Percentiles rank a stretch among this genome's conserved stretches.
Evolutionary conservation across 2,113 vertebrate genomes (phyloP).

Genomic region (Rhinopomastus cyanomelas): DNA sequence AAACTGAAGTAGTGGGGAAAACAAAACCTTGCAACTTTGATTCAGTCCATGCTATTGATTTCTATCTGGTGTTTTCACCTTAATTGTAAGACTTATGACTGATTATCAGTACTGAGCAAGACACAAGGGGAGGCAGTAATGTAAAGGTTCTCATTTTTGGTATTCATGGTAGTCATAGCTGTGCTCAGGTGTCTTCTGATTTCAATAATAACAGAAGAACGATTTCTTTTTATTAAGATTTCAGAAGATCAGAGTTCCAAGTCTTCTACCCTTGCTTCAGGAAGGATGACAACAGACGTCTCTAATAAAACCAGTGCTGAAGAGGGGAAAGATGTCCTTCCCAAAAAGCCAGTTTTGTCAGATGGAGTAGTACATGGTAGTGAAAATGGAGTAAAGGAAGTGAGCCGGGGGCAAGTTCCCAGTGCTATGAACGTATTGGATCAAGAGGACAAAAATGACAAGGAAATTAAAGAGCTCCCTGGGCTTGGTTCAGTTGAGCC

Average conservation of each 20-base stretch:
- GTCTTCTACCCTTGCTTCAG: constrained; percentile 30
- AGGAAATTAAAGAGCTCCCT: constrained; percentile 68
- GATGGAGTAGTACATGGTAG: constrained; percentile 69
- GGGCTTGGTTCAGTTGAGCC: constrained; percentile 77
- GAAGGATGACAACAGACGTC: constrained; percentile 88
- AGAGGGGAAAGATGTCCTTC: constrained; percentile 83
- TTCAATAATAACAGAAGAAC: neutral
- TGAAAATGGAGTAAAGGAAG: constrained; percentile 76
- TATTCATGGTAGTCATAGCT: neutral
- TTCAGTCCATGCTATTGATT: neutral
- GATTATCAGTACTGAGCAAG: neutral
- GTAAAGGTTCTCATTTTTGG: neutral
- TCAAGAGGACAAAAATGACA: constrained; percentile 65
- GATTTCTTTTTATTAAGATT: constrained; percentile 46
- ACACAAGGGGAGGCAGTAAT: neutral
- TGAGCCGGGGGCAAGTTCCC: constrained; percentile 65
- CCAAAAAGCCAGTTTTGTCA: constrained; percentile 78
- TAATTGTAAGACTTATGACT: neutral
- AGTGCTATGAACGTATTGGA: constrained; percentile 71
- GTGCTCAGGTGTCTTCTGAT: neutral
- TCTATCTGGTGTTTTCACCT: neutral
- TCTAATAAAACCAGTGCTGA: constrained; percentile 85
- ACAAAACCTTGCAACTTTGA: neutral
- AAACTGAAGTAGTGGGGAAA: neutral
- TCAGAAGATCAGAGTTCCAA: constrained; percentile 67